Base-by-base conservation (phyloP, 2,797 vertebrate species). In the Dipus sagitta region DNA sequence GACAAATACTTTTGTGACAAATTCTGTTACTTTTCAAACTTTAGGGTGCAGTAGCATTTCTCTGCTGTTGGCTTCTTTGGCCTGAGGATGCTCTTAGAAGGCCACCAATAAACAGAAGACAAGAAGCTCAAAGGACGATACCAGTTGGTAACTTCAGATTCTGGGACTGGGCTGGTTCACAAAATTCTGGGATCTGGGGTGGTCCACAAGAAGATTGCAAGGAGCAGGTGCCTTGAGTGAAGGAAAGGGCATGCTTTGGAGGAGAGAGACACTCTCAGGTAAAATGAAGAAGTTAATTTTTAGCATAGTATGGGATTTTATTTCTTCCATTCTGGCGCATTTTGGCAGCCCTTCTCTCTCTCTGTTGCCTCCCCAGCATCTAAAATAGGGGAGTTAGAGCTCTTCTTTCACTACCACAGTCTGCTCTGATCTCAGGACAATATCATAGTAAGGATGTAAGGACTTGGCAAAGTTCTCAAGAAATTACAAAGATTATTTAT, bases 401-500 rank as follows among this genome's bases (percentile, higher is more conserved):
- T 88, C 0, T 80, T 80, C 20, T 89, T 85, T 70, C 21, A 86
- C 84, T 76, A 72, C 21, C 70, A 91, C 4, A 89, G 74, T 28
- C 47, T 87, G 13, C 32, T 3, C 28, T 78, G 23, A 13, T 91
- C 65, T 82, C 65, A 79, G 70, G 60, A 87, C 58, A 87, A 47
- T 23, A 75, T 32, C 38, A 52, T 52, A 88, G 52, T 52, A 75
- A 91, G 86, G 38, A 90, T 15, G 52, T 52, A 75, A 91, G 86
- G 32, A 90, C 18, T 52, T 68, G 84, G 68, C 84, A 89, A 86
- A 90, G 28, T 87, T 93, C 54, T 94, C 67, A 76, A 67, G 52
- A 94, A 95, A 88, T 72, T 54, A 80, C 64, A 78, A 83, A 82
- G 58, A 82, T 75, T 52, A 65, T 86, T 94, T 94, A 92, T 91